Base-by-base conservation (phyloP, 2,888 invertebrate genomes). In the Ametastegia equiseti region DNA sequence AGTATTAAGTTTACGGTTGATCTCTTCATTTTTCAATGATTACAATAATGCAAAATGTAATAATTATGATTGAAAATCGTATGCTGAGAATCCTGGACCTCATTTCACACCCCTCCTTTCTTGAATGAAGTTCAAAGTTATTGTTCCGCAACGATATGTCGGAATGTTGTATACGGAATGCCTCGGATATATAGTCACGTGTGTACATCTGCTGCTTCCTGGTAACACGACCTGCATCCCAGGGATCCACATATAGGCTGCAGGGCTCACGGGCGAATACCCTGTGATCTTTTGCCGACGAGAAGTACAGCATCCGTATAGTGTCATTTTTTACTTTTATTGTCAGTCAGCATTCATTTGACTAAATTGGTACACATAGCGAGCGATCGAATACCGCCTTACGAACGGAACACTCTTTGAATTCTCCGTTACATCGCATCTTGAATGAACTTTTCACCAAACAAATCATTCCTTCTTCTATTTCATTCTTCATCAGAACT, bases 211-310 rank as follows among this genome's bases (percentile, higher is more conserved):
- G 36, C 57, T 13, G 30, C 65, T 67, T 67, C 65, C 65, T 67
- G 65, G 65, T 67, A 67, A 67, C 39, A 67, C 39, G 65, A 67
- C 65, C 65, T 67, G 39, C 9, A n/a, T n/a, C n/a, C n/a, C n/a
- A 39, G 39, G 23, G 65, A 67, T 67, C 60, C 30, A 67, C 65
- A 39, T 67, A 67, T 67, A 67, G 65, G n/a, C 5, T 39, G 2
- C 65, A 36, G 13, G 5, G 19, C 45, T 71, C 47, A 36, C n/a
- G n/a, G n/a, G 30, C 27, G 27, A 71, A 47, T 45, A 27, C 45
- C 19, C 71, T 71, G 13, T 71, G 71, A 71, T 71, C 71, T 71
- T 71, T 71, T 30, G 27, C 71, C 71, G 45, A 71, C 71, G 30
- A 15, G 30, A 71, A 30, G 27, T 30, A 30, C 15, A 47, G 47